Evolutionary conservation across 2,113 vertebrate genomes (phyloP).

Genomic region (Ptilorrhoa leucosticta): DNA sequence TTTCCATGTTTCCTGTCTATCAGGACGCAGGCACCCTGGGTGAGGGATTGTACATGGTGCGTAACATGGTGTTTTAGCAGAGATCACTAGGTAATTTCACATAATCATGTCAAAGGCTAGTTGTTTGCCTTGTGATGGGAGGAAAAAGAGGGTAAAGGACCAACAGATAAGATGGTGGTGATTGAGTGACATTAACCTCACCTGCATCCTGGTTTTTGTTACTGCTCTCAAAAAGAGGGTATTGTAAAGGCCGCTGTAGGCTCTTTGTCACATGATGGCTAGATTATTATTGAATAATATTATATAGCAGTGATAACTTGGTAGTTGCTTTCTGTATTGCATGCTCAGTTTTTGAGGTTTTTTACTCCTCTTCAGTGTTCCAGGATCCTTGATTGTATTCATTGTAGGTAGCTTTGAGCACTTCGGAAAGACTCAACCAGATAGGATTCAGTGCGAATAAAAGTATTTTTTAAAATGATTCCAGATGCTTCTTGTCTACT

Average conservation of each 20-base stretch:
- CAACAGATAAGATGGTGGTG: not conserved
- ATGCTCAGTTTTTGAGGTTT: not conserved
- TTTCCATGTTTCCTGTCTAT: not conserved
- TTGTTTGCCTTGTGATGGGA: not conserved
- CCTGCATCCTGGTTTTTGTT: not conserved
- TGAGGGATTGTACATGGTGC: not conserved
- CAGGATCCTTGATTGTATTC: not conserved
- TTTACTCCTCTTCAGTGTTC: not conserved
- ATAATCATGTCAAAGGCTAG: not conserved
- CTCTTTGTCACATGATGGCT: not conserved
- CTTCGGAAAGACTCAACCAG: not conserved
- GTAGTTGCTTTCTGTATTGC: not conserved
- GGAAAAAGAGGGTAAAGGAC: not conserved
- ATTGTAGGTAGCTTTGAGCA: not conserved
- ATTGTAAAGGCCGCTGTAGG: not conserved
- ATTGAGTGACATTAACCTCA: not conserved
- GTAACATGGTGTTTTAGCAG: not conserved
- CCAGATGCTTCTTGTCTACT: not conserved
- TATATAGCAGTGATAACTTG: not conserved
- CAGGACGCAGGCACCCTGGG: not conserved
- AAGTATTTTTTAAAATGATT: not conserved
- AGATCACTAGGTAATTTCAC: accelerated
- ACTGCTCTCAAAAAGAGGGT: not conserved
- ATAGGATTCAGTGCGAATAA: accelerated
- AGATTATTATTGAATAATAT: not conserved